Base-by-base conservation (phyloP, 2,113 vertebrate species). In the Acanthochromis polyacanthus region DNA sequence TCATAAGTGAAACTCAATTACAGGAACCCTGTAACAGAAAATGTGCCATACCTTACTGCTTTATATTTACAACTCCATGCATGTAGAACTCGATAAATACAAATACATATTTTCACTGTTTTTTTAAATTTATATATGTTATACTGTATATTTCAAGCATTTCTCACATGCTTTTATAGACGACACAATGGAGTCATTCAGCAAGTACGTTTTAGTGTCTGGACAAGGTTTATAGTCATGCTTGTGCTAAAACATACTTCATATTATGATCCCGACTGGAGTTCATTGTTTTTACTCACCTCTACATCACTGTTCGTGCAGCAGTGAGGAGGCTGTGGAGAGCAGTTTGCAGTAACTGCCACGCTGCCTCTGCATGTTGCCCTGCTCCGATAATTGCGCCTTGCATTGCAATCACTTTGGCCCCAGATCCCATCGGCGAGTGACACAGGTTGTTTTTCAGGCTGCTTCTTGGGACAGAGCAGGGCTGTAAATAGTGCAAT, bases 371-470 rank as follows among this genome's bases (percentile, higher is more conserved):
- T 72, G 61, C 79, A 32, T 53, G 81, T 77, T 38, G 56, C 61
- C 72, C 59, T 40, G 65, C 77, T 80, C 84, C 73, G 82, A 89
- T 92, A 91, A 92, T 91, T 90, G 83, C 67, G n/a, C 77, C 79
- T 73, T 68, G 77, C 81, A 79, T 86, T 70, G 69, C 78, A 88
- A 86, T 92, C 83, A 78, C 79, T 82, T 88, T 53, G 71, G 75
- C 80, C 81, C 78, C 66, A 46, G 60, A 76, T 74, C 71, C 80
- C 68, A 76, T 82, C 50, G 76, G 68, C 20, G 8, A 62, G 59
- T 83, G 90, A 90, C 81, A 84, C 77, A 2, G 78, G 77, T 53
- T 82, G 86, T 88, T 90, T 87, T 75, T 85, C 85, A 78, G 58
- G 76, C 68, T 36, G 74, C 83, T 88, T 77, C 80, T 86, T 51